Conservation (phyloP, 2,888 invertebrate species). For the Quadriops clusia region DNA sequence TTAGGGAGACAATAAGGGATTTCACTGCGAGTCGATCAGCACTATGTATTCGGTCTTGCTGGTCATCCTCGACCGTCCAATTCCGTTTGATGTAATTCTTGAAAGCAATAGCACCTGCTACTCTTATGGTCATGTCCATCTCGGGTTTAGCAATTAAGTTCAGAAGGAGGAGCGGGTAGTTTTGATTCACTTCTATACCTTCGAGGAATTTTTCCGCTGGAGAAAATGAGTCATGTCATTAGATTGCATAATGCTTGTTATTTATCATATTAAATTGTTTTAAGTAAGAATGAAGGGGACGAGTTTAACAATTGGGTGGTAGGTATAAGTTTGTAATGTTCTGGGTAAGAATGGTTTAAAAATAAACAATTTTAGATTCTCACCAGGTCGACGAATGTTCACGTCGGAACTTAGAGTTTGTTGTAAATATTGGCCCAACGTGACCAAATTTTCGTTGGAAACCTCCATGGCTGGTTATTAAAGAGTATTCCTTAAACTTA, state of each 20-base stretch:
- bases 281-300: too few relatives aligned
- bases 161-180: conserved; percentile 77
- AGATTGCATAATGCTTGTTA: background rate
- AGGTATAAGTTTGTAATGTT: conserved; percentile 1
- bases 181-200: conserved; percentile 80
- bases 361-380: conserved; percentile 23
- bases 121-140: conserved; percentile 67
- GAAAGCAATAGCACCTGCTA: conserved; percentile 87
- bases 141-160: conserved; percentile 76
- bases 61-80: conserved; percentile 80
- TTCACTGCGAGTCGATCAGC: conserved; percentile 74
- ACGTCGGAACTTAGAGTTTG: conserved; percentile 81
- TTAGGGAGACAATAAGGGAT: conserved; percentile 74
- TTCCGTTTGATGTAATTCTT: conserved; percentile 95
- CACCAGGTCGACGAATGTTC: conserved; percentile 73
- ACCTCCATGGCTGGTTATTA: conserved; percentile 59
- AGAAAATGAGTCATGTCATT: background rate
- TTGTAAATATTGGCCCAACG: conserved; percentile 72
- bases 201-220: conserved; percentile 86
- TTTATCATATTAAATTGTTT: background rate
- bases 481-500: too few relatives aligned
- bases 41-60: conserved; percentile 64
- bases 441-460: conserved; percentile 71
- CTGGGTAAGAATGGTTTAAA: too few relatives aligned
- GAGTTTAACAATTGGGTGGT: background rate